Evolutionary conservation across 2,797 vertebrate genomes (phyloP).

Genomic region (Dromococcyx pavoninus): DNA sequence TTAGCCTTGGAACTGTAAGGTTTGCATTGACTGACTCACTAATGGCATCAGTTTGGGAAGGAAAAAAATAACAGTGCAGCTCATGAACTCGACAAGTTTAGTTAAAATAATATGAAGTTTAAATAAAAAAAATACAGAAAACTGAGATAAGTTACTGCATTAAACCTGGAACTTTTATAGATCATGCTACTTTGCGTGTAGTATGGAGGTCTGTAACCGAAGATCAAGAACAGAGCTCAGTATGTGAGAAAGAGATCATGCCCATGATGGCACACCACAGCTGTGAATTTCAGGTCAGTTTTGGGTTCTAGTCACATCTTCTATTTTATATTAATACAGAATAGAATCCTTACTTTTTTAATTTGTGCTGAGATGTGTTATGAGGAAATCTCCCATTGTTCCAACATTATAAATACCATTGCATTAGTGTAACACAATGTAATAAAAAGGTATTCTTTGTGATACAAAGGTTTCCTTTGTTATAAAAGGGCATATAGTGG

Average conservation of each 20-base stretch:
- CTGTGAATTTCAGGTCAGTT: background rate
- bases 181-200: background rate
- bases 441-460: background rate
- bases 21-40: slow-evolving; percentile 25
- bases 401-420: background rate
- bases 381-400: background rate
- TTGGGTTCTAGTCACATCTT: background rate
- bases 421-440: background rate
- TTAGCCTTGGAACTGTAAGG: slow-evolving; percentile 22
- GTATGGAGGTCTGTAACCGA: background rate
- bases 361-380: background rate
- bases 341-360: background rate
- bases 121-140: background rate
- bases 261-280: background rate
- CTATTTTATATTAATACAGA: background rate
- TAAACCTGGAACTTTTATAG: background rate
- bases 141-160: background rate
- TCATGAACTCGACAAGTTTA: background rate
- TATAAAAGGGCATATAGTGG: background rate
- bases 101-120: background rate
- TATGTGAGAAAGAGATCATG: background rate
- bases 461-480: background rate
- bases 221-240: background rate
- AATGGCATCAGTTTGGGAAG: background rate
- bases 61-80: background rate